Evolutionary conservation across 2,113 vertebrate genomes (phyloP), one percentile per base, ranked within the genome.

Genomic region (Platysteira castanea): DNA sequence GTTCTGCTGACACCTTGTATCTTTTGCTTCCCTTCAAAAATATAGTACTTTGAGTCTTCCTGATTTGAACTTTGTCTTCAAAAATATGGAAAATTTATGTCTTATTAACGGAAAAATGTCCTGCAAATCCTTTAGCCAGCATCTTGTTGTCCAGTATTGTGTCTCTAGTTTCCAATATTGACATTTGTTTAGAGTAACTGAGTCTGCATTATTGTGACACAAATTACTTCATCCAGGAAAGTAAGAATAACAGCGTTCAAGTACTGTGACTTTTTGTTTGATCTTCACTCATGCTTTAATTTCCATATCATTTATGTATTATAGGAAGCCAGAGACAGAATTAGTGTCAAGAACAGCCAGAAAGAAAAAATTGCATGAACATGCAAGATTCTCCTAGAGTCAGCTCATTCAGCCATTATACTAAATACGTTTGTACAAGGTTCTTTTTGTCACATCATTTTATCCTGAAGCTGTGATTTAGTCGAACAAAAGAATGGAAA

Each of bases 281-380:
- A 95, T 97, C 89, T 91, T 89, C 54, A 89, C 59, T 95, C 91
- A 91, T 81, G 69, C 73, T 95, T 96, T 95, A 95, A 96, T 96
- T 96, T 95, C 91, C 69, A 70, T 95, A 89, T 93, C 79, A 93
- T 81, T 97, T 89, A 93, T 65, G 27, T 84, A 79, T 93, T 95
- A 93, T 90, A 93, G 87, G 92, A 97, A 96, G 54, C 85, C 46
- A 86, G 82, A 87, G 82, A 87, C 41, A 96, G 73, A 97, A 97
- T 97, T 96, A 96, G 74, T 44, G 89, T 96, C 93, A 95, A 86
- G 86, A 87, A 90, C 92, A 93, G 52, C 1, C 42, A 93, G 86
- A 89, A 87, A 93, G 41, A 79, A 95, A 82, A 90, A 90, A 93
- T 84, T 91, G 80, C 79, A 83, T 0, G 3, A 94, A 93, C 87